These are phyloP conservation scores for Recurvirostra avosetta DNA, from an alignment of 2,113 vertebrate genomes.

Conservation along the genomic window DNA sequence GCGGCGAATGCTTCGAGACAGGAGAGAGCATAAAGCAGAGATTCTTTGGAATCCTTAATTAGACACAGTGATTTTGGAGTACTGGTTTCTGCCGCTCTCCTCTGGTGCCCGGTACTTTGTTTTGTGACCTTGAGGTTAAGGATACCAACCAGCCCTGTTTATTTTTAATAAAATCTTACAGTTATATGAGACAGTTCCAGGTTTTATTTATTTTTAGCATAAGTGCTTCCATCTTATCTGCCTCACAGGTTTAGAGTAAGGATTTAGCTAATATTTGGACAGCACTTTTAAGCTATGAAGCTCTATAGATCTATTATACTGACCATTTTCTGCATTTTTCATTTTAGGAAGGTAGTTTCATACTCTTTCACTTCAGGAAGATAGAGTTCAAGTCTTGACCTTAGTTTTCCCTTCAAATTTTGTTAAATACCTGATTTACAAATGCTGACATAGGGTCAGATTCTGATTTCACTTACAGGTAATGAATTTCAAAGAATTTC, in stretches of 20 bases:
- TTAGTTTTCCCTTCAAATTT: slow-evolving; percentile 23
- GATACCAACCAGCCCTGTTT: slow-evolving; percentile 44
- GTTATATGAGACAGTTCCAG: slow-evolving; percentile 46
- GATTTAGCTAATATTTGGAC: slow-evolving; percentile 60
- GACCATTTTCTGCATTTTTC: not conserved
- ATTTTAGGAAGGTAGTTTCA: not conserved
- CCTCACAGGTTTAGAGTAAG: slow-evolving; percentile 25
- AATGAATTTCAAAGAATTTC: slow-evolving; percentile 28
- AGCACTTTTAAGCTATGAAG: slow-evolving; percentile 36
- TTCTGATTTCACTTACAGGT: not conserved
- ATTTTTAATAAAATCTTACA: slow-evolving; percentile 63
- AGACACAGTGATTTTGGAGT: slow-evolving; percentile 48
- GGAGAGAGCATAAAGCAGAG: slow-evolving; percentile 35
- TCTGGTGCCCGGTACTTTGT: slow-evolving; percentile 24
- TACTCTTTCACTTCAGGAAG: not conserved
- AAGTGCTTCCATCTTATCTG: slow-evolving; percentile 54
- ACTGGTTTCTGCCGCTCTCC: not conserved
- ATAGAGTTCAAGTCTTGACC: not conserved
- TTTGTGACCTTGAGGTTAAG: slow-evolving; percentile 56
- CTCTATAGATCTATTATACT: slow-evolving; percentile 26
- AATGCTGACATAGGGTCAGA: slow-evolving; percentile 14
- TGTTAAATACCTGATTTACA: slow-evolving; percentile 22
- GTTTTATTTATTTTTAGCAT: slow-evolving; percentile 54
- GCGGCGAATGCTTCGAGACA: not conserved
- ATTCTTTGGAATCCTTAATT: slow-evolving; percentile 59